A percentile compares a stretch with the other conserved stretches of the same genome.
These are phyloP conservation scores for Drosophila heteroneura DNA, from an alignment of 2,888 invertebrate species.

Conservation along the genomic window DNA sequence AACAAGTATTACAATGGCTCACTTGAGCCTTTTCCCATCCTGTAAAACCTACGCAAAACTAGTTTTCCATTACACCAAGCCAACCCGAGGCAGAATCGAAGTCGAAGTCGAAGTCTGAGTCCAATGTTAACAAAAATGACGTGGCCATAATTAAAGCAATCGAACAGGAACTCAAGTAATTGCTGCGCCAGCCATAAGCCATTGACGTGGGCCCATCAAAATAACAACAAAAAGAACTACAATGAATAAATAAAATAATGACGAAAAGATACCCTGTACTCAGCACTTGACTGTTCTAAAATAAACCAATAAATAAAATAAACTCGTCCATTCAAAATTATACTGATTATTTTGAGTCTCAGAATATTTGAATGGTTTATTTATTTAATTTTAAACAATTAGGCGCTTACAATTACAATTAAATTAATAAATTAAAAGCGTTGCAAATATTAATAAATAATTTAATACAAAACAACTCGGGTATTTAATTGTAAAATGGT, in stretches of 20 bases:
- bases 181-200: conserved; percentile 35
- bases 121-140: conserved; percentile 36
- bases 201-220: conserved; percentile 48
- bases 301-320: neutral
- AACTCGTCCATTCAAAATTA: neutral
- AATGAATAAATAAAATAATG: neutral
- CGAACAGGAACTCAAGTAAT: conserved; percentile 64
- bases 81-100: neutral
- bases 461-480: accelerated
- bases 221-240: conserved; percentile 1
- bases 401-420: too few species aligned
- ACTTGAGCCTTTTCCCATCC: neutral
- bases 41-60: conserved; percentile 1
- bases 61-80: conserved; percentile 12
- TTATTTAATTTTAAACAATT: neutral
- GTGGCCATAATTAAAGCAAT: conserved; percentile 60
- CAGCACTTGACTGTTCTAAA: neutral
- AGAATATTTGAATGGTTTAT: neutral
- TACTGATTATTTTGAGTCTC: neutral
- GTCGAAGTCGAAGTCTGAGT: neutral
- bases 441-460: neutral
- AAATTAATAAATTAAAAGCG: neutral
- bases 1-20: neutral
- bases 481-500: neutral
- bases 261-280: neutral